Percentiles rank a stretch among this genome's conserved stretches.
Evolutionary conservation across 1,140 invertebrate species (phyloP).

Genomic region (Hylaeus volcanicus): DNA sequence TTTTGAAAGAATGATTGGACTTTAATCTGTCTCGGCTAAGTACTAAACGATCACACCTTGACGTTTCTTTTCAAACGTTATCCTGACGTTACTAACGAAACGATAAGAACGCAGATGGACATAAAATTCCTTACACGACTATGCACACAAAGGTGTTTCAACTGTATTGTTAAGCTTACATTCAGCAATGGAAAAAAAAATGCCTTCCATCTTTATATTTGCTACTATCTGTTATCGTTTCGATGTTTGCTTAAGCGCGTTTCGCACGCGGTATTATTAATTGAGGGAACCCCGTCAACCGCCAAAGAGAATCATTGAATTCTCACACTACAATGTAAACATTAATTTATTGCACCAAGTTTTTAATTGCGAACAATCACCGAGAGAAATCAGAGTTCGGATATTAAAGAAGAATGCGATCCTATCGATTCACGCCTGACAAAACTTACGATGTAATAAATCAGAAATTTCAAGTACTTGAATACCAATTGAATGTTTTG

Average conservation of each 20-base stretch:
- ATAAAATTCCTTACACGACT: neutral
- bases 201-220: too few relatives aligned
- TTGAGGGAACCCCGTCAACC: neutral
- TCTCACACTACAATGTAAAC: neutral
- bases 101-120: conserved; percentile 6
- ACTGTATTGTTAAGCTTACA: neutral
- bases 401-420: too few relatives aligned
- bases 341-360: neutral
- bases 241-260: neutral
- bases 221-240: neutral
- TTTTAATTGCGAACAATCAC: too few relatives aligned
- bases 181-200: neutral
- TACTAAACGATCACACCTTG: conserved; percentile 12
- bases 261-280: neutral
- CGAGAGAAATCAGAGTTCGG: too few relatives aligned
- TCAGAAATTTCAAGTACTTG: too few relatives aligned
- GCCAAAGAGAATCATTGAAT: neutral
- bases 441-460: too few relatives aligned
- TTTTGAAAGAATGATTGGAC: neutral
- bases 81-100: conserved; percentile 19
- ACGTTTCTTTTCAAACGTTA: conserved; percentile 12
- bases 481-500: neutral
- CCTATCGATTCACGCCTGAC: too few relatives aligned
- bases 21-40: conserved; percentile 6
- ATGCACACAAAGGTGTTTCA: neutral